Evolutionary conservation across 2,888 invertebrate species (phyloP).

Genomic region (Lacanobia wlatinum): DNA sequence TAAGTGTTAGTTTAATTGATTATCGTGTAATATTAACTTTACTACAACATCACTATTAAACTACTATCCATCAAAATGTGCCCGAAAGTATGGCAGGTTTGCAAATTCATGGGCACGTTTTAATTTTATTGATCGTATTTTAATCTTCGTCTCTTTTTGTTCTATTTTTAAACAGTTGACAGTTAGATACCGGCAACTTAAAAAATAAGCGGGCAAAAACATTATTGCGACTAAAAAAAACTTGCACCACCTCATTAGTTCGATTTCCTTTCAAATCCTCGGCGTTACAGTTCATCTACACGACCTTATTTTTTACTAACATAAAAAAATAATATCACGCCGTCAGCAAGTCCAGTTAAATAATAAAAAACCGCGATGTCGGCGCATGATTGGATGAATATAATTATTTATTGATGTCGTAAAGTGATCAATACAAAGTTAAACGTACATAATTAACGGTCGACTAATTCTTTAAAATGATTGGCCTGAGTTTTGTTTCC

Average conservation of each 20-base stretch:
- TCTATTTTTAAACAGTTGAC: not conserved
- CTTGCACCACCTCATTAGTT: constrained; percentile 10
- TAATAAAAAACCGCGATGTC: constrained; percentile 68
- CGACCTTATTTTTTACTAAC: constrained; percentile 57
- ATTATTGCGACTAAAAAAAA: not conserved
- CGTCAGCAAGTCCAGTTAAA: constrained; percentile 66
- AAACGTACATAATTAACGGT: constrained; percentile 68
- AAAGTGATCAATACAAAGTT: constrained; percentile 69
- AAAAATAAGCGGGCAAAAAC: not conserved
- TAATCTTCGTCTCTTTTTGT: not conserved
- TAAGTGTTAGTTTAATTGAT: constrained; percentile 12
- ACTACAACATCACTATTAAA: not conserved
- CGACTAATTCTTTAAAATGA: constrained; percentile 66
- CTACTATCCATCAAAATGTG: not conserved
- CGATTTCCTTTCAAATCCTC: constrained; percentile 46
- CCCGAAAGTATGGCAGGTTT: not conserved
- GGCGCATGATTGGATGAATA: constrained; percentile 67
- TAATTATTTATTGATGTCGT: constrained; percentile 70
- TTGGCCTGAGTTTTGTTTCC: constrained; percentile 60
- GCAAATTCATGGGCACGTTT: not conserved
- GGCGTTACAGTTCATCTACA: constrained; percentile 33
- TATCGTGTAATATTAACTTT: not conserved
- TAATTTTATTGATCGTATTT: not conserved
- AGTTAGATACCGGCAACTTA: not conserved
- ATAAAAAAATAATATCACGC: constrained; percentile 62